Evolutionary conservation across 2,888 invertebrate species (phyloP).

Genomic region (Deroplatys truncata): DNA sequence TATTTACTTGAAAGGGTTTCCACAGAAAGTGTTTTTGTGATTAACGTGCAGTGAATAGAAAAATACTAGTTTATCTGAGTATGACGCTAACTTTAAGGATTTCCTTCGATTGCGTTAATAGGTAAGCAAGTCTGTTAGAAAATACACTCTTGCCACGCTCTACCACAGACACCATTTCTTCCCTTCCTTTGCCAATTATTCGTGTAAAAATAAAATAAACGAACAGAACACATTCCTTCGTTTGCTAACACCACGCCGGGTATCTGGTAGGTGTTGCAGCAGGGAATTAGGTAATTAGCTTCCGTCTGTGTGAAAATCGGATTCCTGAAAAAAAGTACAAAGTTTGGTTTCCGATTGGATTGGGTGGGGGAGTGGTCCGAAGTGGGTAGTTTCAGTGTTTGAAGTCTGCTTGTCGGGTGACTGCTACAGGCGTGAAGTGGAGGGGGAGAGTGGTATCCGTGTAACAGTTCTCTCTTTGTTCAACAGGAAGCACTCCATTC

Average conservation of each 20-base stretch:
- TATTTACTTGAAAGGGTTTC: no score
- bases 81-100: no score
- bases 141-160: no score
- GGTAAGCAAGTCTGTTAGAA: no score
- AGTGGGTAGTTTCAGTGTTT: background rate
- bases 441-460: background rate
- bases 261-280: background rate
- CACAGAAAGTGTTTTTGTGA: no score
- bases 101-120: no score
- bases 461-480: background rate
- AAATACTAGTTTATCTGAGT: no score
- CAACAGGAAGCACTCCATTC: constrained; percentile 5
- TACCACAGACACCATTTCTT: background rate
- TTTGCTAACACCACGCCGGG: background rate
- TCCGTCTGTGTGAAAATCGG: constrained; percentile 16
- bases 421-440: background rate
- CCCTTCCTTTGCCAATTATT: background rate
- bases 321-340: background rate
- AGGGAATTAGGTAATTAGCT: constrained; percentile 14
- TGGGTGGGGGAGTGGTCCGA: background rate
- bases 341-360: background rate
- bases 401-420: background rate
- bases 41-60: no score
- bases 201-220: background rate
- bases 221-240: background rate